A percentile compares a stretch with the other conserved stretches of the same genome.
Conservation (phyloP, 2,797 vertebrate genomes). For the Paratrypauchen microcephalus region DNA sequence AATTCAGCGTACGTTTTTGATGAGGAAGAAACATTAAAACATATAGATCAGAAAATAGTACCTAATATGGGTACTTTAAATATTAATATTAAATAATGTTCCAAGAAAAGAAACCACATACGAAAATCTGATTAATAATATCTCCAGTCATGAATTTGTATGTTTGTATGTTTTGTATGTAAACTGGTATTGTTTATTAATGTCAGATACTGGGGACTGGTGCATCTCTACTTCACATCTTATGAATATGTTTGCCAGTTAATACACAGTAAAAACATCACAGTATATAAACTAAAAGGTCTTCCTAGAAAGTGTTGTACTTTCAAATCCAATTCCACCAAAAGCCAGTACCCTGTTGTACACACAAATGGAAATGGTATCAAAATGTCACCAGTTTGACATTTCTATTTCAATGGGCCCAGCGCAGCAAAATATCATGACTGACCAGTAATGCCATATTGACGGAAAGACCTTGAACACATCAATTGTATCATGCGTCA, state of each 20-base stretch:
- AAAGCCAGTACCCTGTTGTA: neutral
- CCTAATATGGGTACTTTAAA: too few relatives aligned
- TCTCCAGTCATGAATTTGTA: neutral
- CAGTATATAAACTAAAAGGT: neutral
- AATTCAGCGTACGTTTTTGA: too few relatives aligned
- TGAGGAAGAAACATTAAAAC: too few relatives aligned
- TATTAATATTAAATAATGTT: too few relatives aligned
- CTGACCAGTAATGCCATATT: conserved; percentile 1
- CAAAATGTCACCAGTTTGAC: conserved; percentile 36
- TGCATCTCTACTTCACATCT: neutral
- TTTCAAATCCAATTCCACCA: neutral
- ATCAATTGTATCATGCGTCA: neutral
- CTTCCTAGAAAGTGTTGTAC: neutral
- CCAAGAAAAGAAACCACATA: too few relatives aligned
- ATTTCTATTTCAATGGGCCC: conserved; percentile 18
- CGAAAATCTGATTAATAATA: neutral
- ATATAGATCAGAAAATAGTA: too few relatives aligned
- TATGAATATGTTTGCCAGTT: neutral
- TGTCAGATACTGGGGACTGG: too few relatives aligned
- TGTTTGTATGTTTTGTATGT: too few relatives aligned
- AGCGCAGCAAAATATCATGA: conserved; percentile 2
- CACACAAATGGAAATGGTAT: conserved; percentile 14
- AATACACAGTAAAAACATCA: neutral
- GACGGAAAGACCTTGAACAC: neutral
- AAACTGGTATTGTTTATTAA: neutral